A percentile compares a stretch with the other conserved stretches of the same genome.
Conservation (phyloP, 2,113 vertebrate species). For the Saguinus imperator region DNA sequence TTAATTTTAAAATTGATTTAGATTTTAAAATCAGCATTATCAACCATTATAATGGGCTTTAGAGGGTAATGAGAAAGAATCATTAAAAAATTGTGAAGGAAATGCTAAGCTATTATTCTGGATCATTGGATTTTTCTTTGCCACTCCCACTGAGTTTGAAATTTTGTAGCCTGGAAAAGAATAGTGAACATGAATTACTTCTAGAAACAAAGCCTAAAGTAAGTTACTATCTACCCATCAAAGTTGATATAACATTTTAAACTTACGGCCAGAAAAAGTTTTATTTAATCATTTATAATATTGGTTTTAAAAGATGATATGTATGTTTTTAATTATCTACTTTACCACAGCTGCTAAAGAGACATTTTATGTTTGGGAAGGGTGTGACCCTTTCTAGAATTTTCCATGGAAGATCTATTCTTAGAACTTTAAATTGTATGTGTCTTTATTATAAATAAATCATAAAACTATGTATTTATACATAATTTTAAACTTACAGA, state of each 20-base stretch:
- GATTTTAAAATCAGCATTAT: constrained; percentile 14
- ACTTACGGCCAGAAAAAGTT: not conserved
- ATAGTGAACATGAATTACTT: not conserved
- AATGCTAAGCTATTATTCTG: not conserved
- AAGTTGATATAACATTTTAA: not conserved
- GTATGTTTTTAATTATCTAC: not conserved
- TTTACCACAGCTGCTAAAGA: not conserved
- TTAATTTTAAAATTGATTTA: constrained; percentile 1
- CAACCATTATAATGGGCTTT: not conserved
- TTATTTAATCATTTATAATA: not conserved
- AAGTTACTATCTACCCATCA: not conserved
- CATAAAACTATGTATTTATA: not conserved
- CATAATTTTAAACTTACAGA: not conserved
- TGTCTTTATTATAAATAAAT: not conserved
- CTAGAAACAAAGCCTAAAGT: not conserved
- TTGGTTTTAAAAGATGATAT: not conserved
- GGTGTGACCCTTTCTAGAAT: not conserved
- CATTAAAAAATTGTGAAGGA: not conserved
- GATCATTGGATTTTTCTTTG: not conserved
- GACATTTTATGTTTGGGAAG: not conserved
- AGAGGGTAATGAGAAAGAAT: not conserved
- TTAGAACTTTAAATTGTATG: not conserved
- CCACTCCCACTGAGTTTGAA: not conserved
- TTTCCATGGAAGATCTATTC: not conserved
- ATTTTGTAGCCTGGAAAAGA: not conserved